Conservation (phyloP, 2,113 vertebrate species). For the Eubucco bourcierii region DNA sequence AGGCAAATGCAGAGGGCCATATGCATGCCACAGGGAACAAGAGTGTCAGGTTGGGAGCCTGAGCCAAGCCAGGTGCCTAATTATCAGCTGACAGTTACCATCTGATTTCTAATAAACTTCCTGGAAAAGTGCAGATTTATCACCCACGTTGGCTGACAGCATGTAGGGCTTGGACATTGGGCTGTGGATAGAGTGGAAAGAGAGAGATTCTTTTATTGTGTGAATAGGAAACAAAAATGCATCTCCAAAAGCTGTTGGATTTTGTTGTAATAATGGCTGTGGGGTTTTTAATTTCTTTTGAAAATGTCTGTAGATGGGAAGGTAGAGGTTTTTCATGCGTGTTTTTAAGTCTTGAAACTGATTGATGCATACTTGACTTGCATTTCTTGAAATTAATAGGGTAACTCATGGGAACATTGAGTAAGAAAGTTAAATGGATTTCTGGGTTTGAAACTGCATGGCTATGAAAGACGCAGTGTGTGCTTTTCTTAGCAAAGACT, state of each 20-base stretch:
- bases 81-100: neutral
- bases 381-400: conserved; percentile 49
- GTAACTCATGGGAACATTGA: conserved; percentile 20
- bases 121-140: neutral
- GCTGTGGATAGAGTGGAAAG: neutral
- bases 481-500: conserved; percentile 60
- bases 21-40: neutral
- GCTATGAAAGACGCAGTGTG: conserved; percentile 27
- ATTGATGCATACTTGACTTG: conserved; percentile 11
- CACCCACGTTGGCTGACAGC: fast-evolving
- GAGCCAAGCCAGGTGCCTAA: fast-evolving
- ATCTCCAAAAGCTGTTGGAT: neutral
- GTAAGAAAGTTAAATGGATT: conserved; percentile 55
- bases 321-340: neutral
- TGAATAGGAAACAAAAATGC: neutral
- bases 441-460: conserved; percentile 4
- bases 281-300: neutral
- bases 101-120: neutral
- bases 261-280: no score
- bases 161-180: neutral
- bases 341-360: conserved; percentile 43
- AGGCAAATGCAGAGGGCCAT: neutral
- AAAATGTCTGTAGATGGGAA: conserved; percentile 3
- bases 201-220: neutral
- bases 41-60: neutral